Evolutionary conservation across 2,888 invertebrate species (phyloP).

Genomic region (Tetramorium bicarinatum): DNA sequence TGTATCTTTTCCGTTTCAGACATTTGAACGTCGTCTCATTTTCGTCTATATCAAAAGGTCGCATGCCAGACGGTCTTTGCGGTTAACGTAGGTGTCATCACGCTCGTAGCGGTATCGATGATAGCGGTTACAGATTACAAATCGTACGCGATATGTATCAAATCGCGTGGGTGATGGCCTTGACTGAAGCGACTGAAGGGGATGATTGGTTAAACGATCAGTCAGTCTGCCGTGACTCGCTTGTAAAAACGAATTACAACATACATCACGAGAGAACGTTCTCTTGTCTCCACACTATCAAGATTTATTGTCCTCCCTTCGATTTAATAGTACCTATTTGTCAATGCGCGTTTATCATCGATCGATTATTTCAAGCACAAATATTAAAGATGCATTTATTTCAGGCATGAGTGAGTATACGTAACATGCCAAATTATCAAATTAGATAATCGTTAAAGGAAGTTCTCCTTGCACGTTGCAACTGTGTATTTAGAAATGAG

Average conservation of each 20-base stretch:
- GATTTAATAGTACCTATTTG: neutral
- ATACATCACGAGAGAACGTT: constrained; percentile 1
- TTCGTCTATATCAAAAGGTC: constrained; percentile 13
- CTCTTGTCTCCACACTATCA: neutral
- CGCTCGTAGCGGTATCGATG: constrained; percentile 9
- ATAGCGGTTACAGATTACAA: constrained; percentile 21
- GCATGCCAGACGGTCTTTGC: constrained; percentile 29
- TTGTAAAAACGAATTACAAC: constrained; percentile 30
- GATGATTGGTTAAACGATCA: constrained; percentile 35
- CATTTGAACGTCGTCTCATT: constrained; percentile 3
- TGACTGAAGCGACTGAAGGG: constrained; percentile 33
- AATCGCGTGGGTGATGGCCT: constrained; percentile 40
- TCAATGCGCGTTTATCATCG: neutral
- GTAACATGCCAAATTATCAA: neutral
- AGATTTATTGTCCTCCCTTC: constrained; percentile 3
- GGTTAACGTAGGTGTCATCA: constrained; percentile 41
- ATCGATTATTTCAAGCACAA: neutral
- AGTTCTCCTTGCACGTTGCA: neutral
- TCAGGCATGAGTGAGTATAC: neutral
- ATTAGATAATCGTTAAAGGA: neutral
- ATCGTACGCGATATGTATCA: constrained; percentile 33
- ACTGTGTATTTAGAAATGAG: neutral
- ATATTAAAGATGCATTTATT: constrained; percentile 22
- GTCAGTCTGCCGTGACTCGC: constrained; percentile 18
- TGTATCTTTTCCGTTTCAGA: neutral